phyloP scores from a whole-genome alignment of 2,797 vertebrate genomes.

The Sebastes baramenuke region DNA sequence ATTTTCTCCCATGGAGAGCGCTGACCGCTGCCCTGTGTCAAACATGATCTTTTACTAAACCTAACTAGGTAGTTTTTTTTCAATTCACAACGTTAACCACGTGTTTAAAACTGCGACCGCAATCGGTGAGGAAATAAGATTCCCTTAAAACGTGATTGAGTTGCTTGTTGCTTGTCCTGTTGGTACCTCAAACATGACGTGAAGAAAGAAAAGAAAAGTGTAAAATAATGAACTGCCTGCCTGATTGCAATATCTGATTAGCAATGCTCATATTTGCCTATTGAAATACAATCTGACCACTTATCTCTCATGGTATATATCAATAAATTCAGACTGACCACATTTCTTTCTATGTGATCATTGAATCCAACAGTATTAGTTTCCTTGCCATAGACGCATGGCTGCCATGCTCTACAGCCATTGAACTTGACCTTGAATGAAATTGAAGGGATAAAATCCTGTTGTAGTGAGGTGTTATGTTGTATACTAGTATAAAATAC shows the following conservation, averaged over 20 bases:
- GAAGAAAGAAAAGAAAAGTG: background rate
- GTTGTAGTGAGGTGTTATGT: background rate
- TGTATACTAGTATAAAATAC: background rate
- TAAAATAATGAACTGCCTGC: background rate
- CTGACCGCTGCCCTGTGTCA: too few species aligned
- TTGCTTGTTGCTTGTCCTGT: background rate
- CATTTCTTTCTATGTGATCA: background rate
- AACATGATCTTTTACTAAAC: too few species aligned
- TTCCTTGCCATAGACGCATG: background rate
- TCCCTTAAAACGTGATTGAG: background rate
- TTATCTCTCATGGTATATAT: background rate
- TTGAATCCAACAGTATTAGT: background rate
- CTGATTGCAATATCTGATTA: background rate
- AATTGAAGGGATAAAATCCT: background rate
- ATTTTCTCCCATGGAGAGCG: too few species aligned
- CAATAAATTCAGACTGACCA: background rate
- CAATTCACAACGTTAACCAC: rapidly evolving
- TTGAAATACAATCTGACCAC: background rate
- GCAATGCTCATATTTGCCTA: background rate
- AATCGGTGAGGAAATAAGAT: rapidly evolving
- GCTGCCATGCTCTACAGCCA: background rate
- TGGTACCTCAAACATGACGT: background rate
- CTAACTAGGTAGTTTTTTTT: too few species aligned
- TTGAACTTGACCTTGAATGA: background rate
- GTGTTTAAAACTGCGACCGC: background rate